phyloP scores from a whole-genome alignment of 1,140 invertebrate species.

The Bombyx mori region ASM3026992v2 NC_085117.1:6318001-6318500 shows the following conservation, averaged over 20 bases:
- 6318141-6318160: conserved; percentile 70
- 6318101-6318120: conserved; percentile 74
- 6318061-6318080: conserved; percentile 2
- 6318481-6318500: neutral
- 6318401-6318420: too few relatives aligned
- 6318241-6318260: conserved; percentile 21
- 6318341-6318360: too few relatives aligned
- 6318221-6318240: conserved; percentile 79
- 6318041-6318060: too few relatives aligned
- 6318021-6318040: too few relatives aligned
- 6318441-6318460: too few relatives aligned
- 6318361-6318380: too few relatives aligned
- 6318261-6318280: neutral
- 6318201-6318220: conserved; percentile 83
- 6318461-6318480: too few relatives aligned
- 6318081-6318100: conserved; percentile 38
- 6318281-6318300: neutral
- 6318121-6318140: conserved; percentile 73
- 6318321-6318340: too few relatives aligned
- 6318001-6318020: too few relatives aligned
- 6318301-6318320: too few relatives aligned
- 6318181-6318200: conserved; percentile 81
- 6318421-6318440: too few relatives aligned
- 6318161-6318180: conserved; percentile 78
- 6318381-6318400: too few relatives aligned